Conservation (phyloP, 2,113 vertebrate genomes). For the Fulmarus glacialis region DNA sequence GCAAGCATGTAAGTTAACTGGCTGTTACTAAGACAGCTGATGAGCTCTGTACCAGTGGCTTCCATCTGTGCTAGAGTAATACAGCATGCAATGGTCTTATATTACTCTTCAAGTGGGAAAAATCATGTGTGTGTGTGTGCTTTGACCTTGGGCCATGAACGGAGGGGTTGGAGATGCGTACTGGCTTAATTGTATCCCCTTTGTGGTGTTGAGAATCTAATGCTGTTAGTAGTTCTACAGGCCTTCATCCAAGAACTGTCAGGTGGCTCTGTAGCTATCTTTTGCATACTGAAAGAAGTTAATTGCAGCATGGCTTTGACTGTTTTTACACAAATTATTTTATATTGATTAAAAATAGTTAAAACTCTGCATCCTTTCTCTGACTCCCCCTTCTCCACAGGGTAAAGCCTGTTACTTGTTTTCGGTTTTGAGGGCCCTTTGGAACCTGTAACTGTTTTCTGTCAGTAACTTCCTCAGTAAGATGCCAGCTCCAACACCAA, state of each 20-base stretch:
- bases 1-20: background rate
- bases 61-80: background rate
- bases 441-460: background rate
- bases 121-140: rapidly evolving
- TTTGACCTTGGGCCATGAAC: background rate
- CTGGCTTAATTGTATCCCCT: background rate
- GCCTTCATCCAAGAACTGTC: background rate
- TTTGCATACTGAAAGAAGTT: background rate
- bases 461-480: background rate
- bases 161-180: background rate
- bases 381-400: background rate
- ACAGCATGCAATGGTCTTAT: background rate
- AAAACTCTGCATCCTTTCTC: background rate
- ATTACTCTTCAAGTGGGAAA: background rate
- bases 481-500: background rate
- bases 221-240: background rate
- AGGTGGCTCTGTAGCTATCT: background rate
- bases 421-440: background rate
- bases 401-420: background rate
- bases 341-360: constrained; percentile 36
- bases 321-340: constrained; percentile 3
- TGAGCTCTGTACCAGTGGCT: background rate
- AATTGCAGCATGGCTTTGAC: background rate
- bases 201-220: background rate
- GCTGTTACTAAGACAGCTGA: background rate